Evolutionary conservation across 2,888 invertebrate genomes (phyloP).

Genomic region (Limenitis camilla): DNA sequence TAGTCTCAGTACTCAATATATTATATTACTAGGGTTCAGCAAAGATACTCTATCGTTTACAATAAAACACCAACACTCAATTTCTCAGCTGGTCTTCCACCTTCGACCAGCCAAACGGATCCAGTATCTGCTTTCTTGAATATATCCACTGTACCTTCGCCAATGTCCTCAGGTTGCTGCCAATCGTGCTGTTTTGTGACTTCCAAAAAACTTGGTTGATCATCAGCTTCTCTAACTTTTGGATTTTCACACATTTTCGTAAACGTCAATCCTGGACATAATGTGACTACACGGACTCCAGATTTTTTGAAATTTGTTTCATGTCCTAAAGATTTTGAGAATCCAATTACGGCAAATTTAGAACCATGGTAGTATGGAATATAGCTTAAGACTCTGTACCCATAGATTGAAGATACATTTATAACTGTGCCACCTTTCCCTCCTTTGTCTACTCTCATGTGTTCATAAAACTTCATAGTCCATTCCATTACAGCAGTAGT

Average conservation of each 20-base stretch:
- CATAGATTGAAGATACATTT: slow-evolving; percentile 75
- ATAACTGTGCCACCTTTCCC: slow-evolving; percentile 75
- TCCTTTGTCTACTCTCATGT: slow-evolving; percentile 67
- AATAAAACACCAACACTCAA: slow-evolving; percentile 5
- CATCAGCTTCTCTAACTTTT: slow-evolving; percentile 17
- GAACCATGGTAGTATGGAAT: slow-evolving; percentile 73
- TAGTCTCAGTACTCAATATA: no score
- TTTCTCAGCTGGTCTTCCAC: slow-evolving; percentile 21
- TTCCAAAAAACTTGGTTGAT: slow-evolving; percentile 12
- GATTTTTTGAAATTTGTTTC: slow-evolving; percentile 48
- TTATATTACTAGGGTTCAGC: neutral
- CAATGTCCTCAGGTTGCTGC: slow-evolving; percentile 31
- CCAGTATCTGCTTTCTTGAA: slow-evolving; percentile 50
- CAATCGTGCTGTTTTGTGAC: slow-evolving; percentile 21
- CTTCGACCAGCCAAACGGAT: slow-evolving; percentile 40
- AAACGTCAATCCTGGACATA: slow-evolving; percentile 59
- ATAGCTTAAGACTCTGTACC: slow-evolving; percentile 57
- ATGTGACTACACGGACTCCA: slow-evolving; percentile 56
- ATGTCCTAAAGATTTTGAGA: slow-evolving; percentile 55
- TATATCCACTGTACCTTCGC: slow-evolving; percentile 31
- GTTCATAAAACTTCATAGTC: slow-evolving; percentile 63
- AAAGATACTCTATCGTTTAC: neutral
- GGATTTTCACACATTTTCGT: slow-evolving; percentile 29
- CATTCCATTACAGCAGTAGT: slow-evolving; percentile 38
- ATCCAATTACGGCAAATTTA: slow-evolving; percentile 66